Base-by-base conservation (phyloP, 2,888 invertebrate genomes). In the Pollenia labialis region DNA sequence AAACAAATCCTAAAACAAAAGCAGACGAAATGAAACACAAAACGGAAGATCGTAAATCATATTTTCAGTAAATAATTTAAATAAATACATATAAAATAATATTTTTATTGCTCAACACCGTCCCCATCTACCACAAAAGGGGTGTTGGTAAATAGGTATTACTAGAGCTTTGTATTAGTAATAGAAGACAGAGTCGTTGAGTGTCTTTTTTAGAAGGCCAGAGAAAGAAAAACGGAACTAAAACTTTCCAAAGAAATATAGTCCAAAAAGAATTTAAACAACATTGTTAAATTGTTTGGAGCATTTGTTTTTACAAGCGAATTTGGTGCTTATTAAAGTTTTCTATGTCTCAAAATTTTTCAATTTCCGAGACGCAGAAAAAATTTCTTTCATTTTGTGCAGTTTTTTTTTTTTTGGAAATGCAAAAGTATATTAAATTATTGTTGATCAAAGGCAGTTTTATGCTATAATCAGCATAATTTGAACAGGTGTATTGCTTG, bases 1-100 rank as follows among this genome's bases (percentile, higher is more conserved):
- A 75, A 48, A 62, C 48, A 60, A 75, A 62, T 50, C 50, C 50
- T 40, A 32, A 18, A 50, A 75, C 23, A 75, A 60, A 62, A 16
- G 44, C 44, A 42, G 18, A 52, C 6, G 52, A 56, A 77, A 76
- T 12, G 44, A 79, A 60, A 68, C 58, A 66, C 72, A 84, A 72
- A 88, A 88, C 88, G 86, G 88, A 89, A 89, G 84, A 88, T 81
- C 89, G 89, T 89, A 89, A 89, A 89, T 89, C 89, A 89, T 88
- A 85, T 85, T 86, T 87, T 86, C 76, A 76, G 80, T 60, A 77
- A 77, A 80, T 64, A 80, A 76, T 84, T 84, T 74, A 72, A 72
- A 79, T 84, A 79, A 71, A 83, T 71, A 77, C 42, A 58, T 42
- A 68, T 52, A 75, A 50, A 82, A 76, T 16, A 14, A 40, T 50